Evolutionary conservation across 2,888 invertebrate genomes (phyloP).

Genomic region (Amphipyra tragopoginis): DNA sequence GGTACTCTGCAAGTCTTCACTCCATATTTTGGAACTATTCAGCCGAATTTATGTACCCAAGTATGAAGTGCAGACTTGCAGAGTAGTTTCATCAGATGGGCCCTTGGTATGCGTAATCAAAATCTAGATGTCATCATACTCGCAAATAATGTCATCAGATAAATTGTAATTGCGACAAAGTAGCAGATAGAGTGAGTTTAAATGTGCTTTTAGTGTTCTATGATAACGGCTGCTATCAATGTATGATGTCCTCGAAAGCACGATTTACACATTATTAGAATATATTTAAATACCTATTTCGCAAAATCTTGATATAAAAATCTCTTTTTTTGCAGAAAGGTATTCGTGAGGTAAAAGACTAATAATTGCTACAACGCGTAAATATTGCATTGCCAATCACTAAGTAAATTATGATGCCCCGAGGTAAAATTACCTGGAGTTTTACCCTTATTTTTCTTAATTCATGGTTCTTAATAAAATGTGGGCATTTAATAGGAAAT

Average conservation of each 20-base stretch:
- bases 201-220: slow-evolving; percentile 30
- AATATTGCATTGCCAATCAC: slow-evolving; percentile 7
- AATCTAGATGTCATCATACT: not conserved
- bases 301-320: too few relatives aligned
- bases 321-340: too few relatives aligned
- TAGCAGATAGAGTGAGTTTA: slow-evolving; percentile 16
- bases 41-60: too few relatives aligned
- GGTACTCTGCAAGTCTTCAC: too few relatives aligned
- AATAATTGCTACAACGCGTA: not conserved
- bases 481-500: slow-evolving; percentile 23
- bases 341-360: too few relatives aligned
- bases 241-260: not conserved
- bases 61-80: too few relatives aligned
- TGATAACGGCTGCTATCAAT: slow-evolving; percentile 27
- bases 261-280: not conserved
- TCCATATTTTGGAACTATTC: too few relatives aligned
- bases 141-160: slow-evolving; percentile 21
- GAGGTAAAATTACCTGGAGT: slow-evolving; percentile 28
- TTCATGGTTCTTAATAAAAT: slow-evolving; percentile 15
- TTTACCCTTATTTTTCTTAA: slow-evolving; percentile 35
- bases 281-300: not conserved
- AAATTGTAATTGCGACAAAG: slow-evolving; percentile 31
- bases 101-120: not conserved
- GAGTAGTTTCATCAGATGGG: too few relatives aligned
- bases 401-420: slow-evolving; percentile 31